Conservation (phyloP, 2,113 vertebrate species). For the Daphoenositta chrysoptera region DNA sequence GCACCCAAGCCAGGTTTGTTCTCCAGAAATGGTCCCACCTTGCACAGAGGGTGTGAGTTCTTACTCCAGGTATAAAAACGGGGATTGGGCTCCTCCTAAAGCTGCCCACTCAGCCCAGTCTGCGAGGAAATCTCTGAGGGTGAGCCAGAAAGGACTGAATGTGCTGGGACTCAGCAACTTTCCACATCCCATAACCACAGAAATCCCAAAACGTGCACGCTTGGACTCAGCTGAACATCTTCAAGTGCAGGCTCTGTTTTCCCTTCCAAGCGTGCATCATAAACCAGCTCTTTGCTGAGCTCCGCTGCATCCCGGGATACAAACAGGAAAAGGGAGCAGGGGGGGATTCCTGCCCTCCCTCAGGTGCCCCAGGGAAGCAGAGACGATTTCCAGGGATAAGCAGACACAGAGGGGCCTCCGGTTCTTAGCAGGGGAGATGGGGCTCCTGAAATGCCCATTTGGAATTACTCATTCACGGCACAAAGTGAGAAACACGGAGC, state of each 20-base stretch:
- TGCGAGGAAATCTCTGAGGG: not conserved
- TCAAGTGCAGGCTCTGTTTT: too few species aligned
- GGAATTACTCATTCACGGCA: not conserved
- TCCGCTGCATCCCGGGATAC: rapidly evolving
- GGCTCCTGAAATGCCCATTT: not conserved
- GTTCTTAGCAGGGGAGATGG: not conserved
- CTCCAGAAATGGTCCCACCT: not conserved
- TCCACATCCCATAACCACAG: not conserved
- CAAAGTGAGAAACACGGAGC: not conserved
- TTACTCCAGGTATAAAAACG: not conserved
- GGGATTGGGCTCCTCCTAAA: not conserved
- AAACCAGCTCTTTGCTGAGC: not conserved
- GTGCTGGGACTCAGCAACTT: not conserved
- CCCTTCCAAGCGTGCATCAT: not conserved
- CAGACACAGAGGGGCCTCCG: not conserved
- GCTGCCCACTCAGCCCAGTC: not conserved
- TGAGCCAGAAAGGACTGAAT: not conserved
- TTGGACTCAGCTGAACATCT: not conserved
- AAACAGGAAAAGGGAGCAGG: not conserved
- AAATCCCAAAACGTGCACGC: not conserved
- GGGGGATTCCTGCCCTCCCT: not conserved
- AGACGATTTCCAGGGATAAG: not conserved
- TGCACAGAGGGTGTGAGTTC: not conserved
- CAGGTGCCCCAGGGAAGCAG: not conserved
- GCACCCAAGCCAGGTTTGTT: not conserved